Conservation (phyloP, 2,113 vertebrate genomes). For the Pollimyrus isidori region DNA sequence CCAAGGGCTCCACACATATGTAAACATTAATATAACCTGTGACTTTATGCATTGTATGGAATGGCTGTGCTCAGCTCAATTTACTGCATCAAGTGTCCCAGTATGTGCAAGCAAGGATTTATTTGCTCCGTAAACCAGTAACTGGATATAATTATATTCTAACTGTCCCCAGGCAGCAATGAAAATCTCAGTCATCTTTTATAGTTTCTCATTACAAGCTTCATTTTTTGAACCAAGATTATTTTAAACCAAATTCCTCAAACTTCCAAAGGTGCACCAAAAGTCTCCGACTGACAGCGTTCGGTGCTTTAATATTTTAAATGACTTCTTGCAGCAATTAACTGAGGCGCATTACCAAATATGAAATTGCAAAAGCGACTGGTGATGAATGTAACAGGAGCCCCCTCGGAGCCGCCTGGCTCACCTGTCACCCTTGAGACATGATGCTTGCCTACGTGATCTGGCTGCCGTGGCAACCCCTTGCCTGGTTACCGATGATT, state of each 20-base stretch:
- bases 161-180: background rate
- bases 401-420: conserved; percentile 29
- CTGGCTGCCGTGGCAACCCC: background rate
- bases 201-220: background rate
- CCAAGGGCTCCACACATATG: background rate
- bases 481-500: conserved; percentile 18
- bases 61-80: background rate
- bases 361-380: background rate
- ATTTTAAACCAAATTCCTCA: background rate
- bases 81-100: background rate
- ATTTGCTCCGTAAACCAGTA: background rate
- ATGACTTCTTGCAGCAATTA: background rate
- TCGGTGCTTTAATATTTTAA: background rate
- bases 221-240: background rate
- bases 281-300: background rate
- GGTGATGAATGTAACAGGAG: conserved; percentile 29
- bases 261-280: background rate
- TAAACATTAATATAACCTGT: conserved; percentile 2
- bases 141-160: background rate
- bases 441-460: conserved; percentile 9
- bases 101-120: background rate
- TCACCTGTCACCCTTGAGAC: conserved; percentile 1
- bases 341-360: background rate
- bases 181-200: conserved; percentile 13
- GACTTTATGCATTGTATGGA: background rate